These are phyloP conservation scores for Apus apus DNA, from an alignment of 2,113 vertebrate species.

Conservation along the genomic window DNA sequence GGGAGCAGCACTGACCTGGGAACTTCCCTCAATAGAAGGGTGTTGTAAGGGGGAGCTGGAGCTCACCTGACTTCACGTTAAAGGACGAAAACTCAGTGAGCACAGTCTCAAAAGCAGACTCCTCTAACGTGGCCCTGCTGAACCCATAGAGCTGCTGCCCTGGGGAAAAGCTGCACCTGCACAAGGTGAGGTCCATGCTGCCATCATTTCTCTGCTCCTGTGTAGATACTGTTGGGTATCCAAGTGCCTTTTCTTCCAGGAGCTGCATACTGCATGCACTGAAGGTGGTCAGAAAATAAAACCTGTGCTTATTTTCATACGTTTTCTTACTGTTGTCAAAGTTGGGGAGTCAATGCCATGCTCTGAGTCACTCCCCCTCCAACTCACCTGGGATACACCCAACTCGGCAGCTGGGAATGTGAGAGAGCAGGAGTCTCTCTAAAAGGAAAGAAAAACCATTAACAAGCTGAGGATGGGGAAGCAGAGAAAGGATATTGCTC, in stretches of 20 bases:
- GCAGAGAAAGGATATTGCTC: background rate
- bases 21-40: background rate
- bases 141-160: rapidly evolving
- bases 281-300: background rate
- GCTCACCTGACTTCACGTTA: background rate
- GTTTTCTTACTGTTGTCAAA: background rate
- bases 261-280: background rate
- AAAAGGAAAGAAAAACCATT: background rate
- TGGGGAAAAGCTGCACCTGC: background rate
- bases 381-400: rapidly evolving
- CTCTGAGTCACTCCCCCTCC: background rate
- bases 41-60: background rate
- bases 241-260: background rate
- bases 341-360: background rate
- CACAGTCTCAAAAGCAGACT: background rate
- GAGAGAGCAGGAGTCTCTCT: background rate
- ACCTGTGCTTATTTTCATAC: background rate
- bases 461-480: background rate
- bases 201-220: background rate
- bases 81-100: background rate
- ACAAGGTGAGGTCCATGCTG: too few species aligned
- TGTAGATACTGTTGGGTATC: background rate
- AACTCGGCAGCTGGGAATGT: background rate
- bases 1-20: background rate
- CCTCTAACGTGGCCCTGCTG: background rate